Evolutionary conservation across 2,888 invertebrate species (phyloP), one percentile per base, ranked within the genome.

Genomic region (Macrosoma leucophasiata): DNA sequence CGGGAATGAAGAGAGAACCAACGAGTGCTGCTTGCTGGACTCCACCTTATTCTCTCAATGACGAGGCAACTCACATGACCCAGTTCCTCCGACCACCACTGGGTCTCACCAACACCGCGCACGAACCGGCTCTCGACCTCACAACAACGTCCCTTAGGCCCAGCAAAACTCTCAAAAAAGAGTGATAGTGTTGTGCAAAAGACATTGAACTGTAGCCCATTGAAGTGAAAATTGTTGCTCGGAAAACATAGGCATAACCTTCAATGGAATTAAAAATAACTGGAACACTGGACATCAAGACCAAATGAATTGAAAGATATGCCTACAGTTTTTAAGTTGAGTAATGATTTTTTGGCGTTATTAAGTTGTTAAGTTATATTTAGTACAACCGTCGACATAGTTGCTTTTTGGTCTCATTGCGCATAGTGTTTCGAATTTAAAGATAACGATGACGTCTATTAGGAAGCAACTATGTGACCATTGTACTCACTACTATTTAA

Each of bases 151-250:
- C 69, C 28, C 33, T 53, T 13, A 52, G 71, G 45, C 50, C 70
- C 41, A 63, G 65, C 44, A 61, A 60, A 15, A 49, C 52, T 36
- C 56, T 55, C 42, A 63, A 64, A 34, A 64, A 62, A 44, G 65
- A 78, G 75, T 82, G 76, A 79, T 51, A 74, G 77, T 81, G 81
- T 58, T 65, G 81, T 79, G 82, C 50, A 65, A 71, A 69, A 74
- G 76, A 43, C 10, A 60, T 59, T 34, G 46, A 56, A 62, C 59
- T 59, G 46, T 54, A 59, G 58, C 69, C n/a, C n/a, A n/a, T n/a
- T n/a, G n/a, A n/a, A n/a, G n/a, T n/a, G n/a, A n/a, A n/a, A n/a
- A n/a, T n/a, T n/a, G n/a, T n/a, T n/a, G n/a, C n/a, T n/a, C n/a
- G n/a, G n/a, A n/a, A n/a, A n/a, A n/a, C n/a, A n/a, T n/a, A n/a